phyloP scores from a whole-genome alignment of 2,113 vertebrate genomes.

The Callipepla squamata region DNA sequence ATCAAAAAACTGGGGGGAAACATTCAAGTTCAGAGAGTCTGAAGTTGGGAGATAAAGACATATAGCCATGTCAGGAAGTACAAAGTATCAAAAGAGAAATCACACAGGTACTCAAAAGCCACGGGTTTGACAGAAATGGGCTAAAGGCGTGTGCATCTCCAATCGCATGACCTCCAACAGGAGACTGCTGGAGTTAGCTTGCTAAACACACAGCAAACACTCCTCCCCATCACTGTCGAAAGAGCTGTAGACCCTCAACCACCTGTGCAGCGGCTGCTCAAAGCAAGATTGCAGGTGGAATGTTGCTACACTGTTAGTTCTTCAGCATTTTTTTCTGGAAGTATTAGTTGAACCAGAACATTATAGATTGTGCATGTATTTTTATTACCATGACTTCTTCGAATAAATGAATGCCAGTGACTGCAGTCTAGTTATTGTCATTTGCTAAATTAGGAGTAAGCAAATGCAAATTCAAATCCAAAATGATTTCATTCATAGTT shows the following conservation, averaged over 20 bases:
- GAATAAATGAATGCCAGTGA: not conserved
- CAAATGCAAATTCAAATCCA: not conserved
- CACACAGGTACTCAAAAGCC: not conserved
- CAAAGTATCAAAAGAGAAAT: not conserved
- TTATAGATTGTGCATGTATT: not conserved
- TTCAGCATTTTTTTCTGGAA: not conserved
- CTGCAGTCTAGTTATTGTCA: not conserved
- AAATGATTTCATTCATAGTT: not conserved
- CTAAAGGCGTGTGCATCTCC: not conserved
- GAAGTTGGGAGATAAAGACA: not conserved
- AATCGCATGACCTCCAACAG: not conserved
- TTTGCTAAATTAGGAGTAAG: not conserved
- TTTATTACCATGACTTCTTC: not conserved
- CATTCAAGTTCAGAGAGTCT: not conserved
- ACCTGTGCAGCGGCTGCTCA: not conserved
- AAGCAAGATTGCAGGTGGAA: not conserved
- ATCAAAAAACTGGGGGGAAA: not conserved
- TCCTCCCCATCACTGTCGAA: fast-evolving
- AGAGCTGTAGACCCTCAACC: not conserved
- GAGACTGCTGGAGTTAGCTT: not conserved
- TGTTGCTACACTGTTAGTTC: not conserved
- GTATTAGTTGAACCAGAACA: not conserved
- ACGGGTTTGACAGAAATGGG: not conserved
- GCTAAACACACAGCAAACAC: fast-evolving
- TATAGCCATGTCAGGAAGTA: not conserved